Base-by-base conservation (phyloP, 2,113 vertebrate species). In the Neoarius graeffei region DNA sequence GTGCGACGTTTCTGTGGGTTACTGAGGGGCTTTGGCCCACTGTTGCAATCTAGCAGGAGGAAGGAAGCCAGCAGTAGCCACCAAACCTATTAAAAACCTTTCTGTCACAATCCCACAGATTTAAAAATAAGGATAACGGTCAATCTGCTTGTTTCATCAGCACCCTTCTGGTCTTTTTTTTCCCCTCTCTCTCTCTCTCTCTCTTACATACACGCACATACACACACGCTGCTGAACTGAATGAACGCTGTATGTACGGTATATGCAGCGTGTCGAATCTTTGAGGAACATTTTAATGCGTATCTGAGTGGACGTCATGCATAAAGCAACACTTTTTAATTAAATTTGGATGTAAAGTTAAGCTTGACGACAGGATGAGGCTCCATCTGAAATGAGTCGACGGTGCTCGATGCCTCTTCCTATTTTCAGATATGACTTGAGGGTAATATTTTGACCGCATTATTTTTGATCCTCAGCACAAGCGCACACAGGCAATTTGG, bases 11-110 rank as follows among this genome's bases (percentile, higher is more conserved):
- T 89, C 89, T 91, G 88, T 19, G 64, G 74, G 79, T 82, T 84
- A 35, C 66, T 54, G 84, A 60, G 85, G 77, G 86, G 92, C 83
- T 91, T 88, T 82, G 88, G 59, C 90, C 90, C 83, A 92, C 93
- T 95, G 94, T 93, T 91, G 94, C 91, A 87, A 93, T 96, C 92
- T 92, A 93, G 90, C 93, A 92, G 93, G 94, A 95, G 95, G 96
- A 97, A 98, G 98, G 97, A 97, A 97, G 97, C 94, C 92, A 74
- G 92, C 91, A 89, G 91, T 96, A 95, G 97, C 94, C 96, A 96
- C 95, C 92, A 90, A 93, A 92, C 89, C 93, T 95, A 95, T 95
- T 92, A 94, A 94, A 93, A 93, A 92, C 80, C 85, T 90, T 88
- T 93, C 91, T 98, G 98, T 97, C 97, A 95, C 97, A 98, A 98